Base-by-base conservation (phyloP, 2,113 vertebrate genomes). In the Chaetorhynchus papuensis region DNA sequence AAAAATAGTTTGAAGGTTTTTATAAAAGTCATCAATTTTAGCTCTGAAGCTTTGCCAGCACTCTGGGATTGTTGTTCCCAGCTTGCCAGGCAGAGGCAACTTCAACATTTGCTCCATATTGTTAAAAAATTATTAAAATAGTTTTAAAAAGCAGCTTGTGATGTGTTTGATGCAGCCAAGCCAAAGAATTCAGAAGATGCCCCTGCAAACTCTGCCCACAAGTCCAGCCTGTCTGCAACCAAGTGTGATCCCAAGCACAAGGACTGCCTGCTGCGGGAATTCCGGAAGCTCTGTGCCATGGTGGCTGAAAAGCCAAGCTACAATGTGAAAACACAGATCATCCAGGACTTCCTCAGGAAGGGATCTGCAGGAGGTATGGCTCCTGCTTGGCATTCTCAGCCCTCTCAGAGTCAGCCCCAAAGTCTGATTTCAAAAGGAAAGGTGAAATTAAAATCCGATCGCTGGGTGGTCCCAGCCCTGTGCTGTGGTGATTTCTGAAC, bases 301-400 rank as follows among this genome's bases (percentile, higher is more conserved):
- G 99, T 99, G 74, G 98, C 99, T 0, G 99, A 99, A 13, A 98
- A 99, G 89, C 98, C 98, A 15, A 98, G 99, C 97, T 99, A 99
- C 97, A 99, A 99, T 2, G 94, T 96, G 13, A 99, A 99, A 97
- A 99, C 99, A 0, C 99, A 99, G 98, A 99, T 99, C 84, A 99
- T 99, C 84, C 99, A 99, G 82, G 98, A 99, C 94, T 99, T 99
- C 82, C 97, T 99, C 45, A 98, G 69, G 95, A 99, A 99, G 88
- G 99, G 99, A 53, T 98, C 98, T 19, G 96, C 94, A 18, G 99
- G 99, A 98, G 99, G 99, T 99, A 68, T 2, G 79, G 33, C 8
- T 69, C n/a, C 60, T 54, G 41, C 45, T 44, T 49, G 57, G 17
- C 6, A 0, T 76, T 69, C 39, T 52, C 42, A 30, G 16, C 39